Evolutionary conservation across 2,888 invertebrate genomes (phyloP).

Genomic region (Cistogaster globosa): DNA sequence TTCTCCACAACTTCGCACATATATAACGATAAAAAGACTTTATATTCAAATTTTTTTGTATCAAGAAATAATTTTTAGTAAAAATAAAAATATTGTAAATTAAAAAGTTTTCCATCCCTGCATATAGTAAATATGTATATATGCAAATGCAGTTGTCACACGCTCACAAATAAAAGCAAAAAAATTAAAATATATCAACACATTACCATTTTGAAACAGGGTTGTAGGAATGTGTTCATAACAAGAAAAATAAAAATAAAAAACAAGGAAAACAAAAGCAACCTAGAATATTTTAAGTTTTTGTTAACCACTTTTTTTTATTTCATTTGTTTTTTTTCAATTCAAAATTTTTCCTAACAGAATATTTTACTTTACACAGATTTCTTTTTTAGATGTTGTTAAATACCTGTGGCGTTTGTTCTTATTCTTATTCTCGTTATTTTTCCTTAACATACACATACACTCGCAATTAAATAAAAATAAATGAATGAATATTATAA

Average conservation of each 20-base stretch:
- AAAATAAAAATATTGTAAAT: no score
- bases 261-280: neutral
- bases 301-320: constrained; percentile 14
- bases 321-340: neutral
- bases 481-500: constrained; percentile 1
- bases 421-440: constrained; percentile 12
- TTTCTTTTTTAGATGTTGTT: constrained; percentile 16
- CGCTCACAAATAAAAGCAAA: neutral
- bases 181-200: constrained; percentile 23
- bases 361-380: constrained; percentile 29
- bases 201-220: constrained; percentile 14
- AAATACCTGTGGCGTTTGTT: constrained; percentile 56
- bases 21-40: no score
- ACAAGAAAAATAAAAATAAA: constrained; percentile 3
- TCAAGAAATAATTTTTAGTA: no score
- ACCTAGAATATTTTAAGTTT: constrained; percentile 34
- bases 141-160: neutral
- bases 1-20: no score
- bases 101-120: no score
- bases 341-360: constrained; percentile 7
- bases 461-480: neutral
- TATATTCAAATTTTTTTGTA: no score
- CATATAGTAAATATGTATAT: neutral
- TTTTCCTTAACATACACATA: neutral
- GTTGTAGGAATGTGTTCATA: neutral